These are phyloP conservation scores for Parus major DNA, from an alignment of 2,113 vertebrate species.

Conservation along the genomic window DNA sequence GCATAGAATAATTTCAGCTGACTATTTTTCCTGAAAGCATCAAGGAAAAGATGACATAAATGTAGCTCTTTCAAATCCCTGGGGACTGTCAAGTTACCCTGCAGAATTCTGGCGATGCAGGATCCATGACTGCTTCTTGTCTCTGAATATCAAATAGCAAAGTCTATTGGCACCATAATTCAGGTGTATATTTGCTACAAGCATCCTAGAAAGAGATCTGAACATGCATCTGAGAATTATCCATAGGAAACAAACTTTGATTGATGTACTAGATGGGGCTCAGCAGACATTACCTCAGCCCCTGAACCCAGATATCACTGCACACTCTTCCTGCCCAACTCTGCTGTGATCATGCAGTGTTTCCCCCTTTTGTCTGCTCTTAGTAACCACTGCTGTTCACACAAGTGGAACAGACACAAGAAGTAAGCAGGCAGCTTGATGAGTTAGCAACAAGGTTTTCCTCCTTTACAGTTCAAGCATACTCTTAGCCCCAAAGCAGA, in stretches of 20 bases:
- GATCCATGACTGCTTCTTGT: neutral
- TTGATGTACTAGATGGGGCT: neutral
- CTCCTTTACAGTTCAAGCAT: neutral
- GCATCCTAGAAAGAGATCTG: neutral
- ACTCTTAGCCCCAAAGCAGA: neutral
- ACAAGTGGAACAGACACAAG: neutral
- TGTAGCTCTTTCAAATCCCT: neutral
- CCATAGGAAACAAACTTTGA: neutral
- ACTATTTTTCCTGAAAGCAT: neutral
- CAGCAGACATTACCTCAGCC: neutral
- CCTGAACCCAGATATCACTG: neutral
- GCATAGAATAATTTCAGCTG: neutral
- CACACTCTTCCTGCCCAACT: neutral
- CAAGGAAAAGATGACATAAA: neutral
- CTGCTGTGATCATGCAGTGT: neutral
- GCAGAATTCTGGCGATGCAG: neutral
- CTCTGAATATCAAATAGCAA: neutral
- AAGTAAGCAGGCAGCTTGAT: neutral
- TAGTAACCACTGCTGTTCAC: neutral
- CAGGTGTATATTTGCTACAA: neutral
- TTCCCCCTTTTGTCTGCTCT: conserved; percentile 11
- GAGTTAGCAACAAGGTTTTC: conserved; percentile 1
- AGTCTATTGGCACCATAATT: neutral
- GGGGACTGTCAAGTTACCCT: neutral
- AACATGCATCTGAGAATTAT: neutral